Conservation (phyloP, 1,140 invertebrate species). For the Gryllus bimaculatus region DNA sequence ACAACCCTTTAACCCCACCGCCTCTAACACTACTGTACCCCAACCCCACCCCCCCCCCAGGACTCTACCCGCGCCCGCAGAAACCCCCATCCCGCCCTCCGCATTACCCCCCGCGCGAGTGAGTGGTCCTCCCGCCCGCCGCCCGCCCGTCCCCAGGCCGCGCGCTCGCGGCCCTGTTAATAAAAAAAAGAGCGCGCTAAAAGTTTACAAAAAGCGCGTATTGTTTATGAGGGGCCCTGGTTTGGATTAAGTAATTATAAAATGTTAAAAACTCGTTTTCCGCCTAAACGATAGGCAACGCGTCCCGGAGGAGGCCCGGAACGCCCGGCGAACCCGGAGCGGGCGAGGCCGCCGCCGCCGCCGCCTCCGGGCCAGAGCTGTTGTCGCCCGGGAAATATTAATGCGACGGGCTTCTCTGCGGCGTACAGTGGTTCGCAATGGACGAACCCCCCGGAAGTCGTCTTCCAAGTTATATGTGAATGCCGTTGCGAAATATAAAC, state of each 20-base stretch:
- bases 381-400: not conserved
- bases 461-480: no score
- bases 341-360: no score
- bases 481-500: no score
- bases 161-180: not conserved
- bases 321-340: no score
- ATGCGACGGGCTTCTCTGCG: not conserved
- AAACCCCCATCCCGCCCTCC: not conserved
- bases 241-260: conserved; percentile 6
- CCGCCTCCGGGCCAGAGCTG: not conserved
- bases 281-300: not conserved
- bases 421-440: no score
- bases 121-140: no score
- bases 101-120: not conserved
- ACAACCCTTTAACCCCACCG: not conserved
- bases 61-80: not conserved
- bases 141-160: no score
- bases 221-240: not conserved
- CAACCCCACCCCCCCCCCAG: not conserved
- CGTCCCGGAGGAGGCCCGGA: not conserved
- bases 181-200: not conserved
- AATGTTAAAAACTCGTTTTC: conserved; percentile 1
- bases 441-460: no score
- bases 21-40: not conserved
- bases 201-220: not conserved